Evolutionary conservation across 2,113 vertebrate genomes (phyloP), one percentile per base, ranked within the genome.

Genomic region (Hypocryptadius cinnamomeus): DNA sequence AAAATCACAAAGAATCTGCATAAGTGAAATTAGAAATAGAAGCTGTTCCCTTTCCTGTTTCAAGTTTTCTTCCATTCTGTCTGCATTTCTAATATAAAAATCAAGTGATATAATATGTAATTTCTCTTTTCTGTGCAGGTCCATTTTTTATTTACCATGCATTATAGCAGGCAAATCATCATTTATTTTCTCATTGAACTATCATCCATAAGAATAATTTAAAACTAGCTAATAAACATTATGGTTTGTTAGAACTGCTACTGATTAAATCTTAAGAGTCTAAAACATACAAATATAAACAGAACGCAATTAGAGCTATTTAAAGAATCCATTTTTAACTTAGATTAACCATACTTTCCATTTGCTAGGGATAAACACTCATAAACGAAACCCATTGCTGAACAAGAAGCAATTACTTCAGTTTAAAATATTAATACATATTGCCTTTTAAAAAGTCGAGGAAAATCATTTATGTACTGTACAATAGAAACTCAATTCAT

Each of bases 341-440:
- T 97, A 98, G 97, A 98, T 98, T 98, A 98, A 98, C 97, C 97
- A 97, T 98, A 97, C 96, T 98, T 98, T 97, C 97, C 97, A 97
- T 98, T 98, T 98, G 97, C 96, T 73, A 79, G 92, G 92, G 98
- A 98, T 97, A 98, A 98, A 98, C 97, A 97, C 96, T 97, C 97
- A 98, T 98, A 98, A 98, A 98, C 97, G 97, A 98, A 98, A 97
- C 87, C 96, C 96, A 97, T 94, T 97, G 97, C 96, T 95, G 95
- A 98, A 96, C 97, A 97, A 98, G 97, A 98, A 98, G 98, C 98
- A 98, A 98, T 98, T 98, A 98, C 97, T 97, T 98, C 97, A 96
- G 97, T 97, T 98, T 98, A 98, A 98, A 98, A 98, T 98, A 98
- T 98, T 98, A 98, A 98, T 98, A 98, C 87, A 90, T 69, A 87